Evolutionary conservation across 2,113 vertebrate species (phyloP).

Genomic region (Dermatemys mawii): DNA sequence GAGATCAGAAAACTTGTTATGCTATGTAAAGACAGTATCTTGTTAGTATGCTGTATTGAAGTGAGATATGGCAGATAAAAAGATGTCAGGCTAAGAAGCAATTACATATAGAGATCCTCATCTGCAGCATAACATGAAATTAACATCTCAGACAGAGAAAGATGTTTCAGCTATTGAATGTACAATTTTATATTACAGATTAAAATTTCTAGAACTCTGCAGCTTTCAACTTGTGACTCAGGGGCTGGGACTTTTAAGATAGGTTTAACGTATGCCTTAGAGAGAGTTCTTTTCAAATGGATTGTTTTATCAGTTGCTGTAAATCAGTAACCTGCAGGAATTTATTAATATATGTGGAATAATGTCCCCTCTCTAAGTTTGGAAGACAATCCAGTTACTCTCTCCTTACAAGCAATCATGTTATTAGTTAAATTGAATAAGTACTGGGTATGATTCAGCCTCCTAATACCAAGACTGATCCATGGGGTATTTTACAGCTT

Average conservation of each 20-base stretch:
- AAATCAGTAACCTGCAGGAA: constrained; percentile 2
- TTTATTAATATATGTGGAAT: constrained; percentile 17
- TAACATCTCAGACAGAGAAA: neutral
- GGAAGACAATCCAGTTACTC: neutral
- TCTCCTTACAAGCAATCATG: constrained; percentile 13
- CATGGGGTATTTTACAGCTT: constrained; percentile 36
- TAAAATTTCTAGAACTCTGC: neutral
- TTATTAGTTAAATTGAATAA: constrained; percentile 29
- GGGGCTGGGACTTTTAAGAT: neutral
- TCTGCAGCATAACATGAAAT: neutral
- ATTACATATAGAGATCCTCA: neutral
- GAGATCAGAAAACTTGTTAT: neutral
- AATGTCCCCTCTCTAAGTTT: neutral
- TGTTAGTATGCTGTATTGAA: neutral
- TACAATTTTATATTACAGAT: neutral
- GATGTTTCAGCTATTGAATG: neutral
- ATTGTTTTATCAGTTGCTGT: constrained; percentile 11
- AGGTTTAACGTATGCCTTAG: neutral
- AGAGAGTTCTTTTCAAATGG: constrained; percentile 5
- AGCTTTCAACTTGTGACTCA: neutral
- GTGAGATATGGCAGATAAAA: neutral
- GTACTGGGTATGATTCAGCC: constrained; percentile 51
- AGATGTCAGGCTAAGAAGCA: neutral
- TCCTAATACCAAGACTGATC: constrained; percentile 57
- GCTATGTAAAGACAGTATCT: neutral